phyloP scores from a whole-genome alignment of 2,113 vertebrate species.

The Gorsachius goisagi region DNA sequence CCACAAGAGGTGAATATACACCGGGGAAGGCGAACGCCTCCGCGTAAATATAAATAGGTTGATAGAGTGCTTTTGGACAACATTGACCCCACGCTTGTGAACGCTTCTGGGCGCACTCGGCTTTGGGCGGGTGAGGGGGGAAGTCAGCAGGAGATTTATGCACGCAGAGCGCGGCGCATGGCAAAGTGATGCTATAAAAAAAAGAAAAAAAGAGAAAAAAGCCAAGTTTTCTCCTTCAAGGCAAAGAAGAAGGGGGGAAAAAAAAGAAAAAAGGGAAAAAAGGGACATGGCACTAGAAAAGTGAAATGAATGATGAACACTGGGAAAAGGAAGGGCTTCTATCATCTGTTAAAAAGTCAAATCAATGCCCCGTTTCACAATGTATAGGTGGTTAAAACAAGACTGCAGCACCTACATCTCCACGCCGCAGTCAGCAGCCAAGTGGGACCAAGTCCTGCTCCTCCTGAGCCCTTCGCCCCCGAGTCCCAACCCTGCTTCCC shows the following conservation, averaged over 20 bases:
- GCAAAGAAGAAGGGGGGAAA: background rate
- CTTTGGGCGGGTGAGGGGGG: background rate
- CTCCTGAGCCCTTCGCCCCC: background rate
- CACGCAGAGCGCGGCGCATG: rapidly evolving
- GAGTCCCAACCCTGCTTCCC: background rate
- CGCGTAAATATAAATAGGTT: background rate
- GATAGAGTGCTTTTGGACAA: background rate
- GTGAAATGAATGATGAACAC: rapidly evolving
- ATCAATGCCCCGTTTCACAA: background rate
- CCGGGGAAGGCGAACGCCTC: background rate
- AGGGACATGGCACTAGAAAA: background rate
- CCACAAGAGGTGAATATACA: background rate
- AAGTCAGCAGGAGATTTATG: background rate
- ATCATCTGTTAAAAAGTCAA: background rate
- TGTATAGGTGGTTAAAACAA: background rate
- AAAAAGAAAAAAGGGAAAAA: background rate
- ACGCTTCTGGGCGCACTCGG: background rate
- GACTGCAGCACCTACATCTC: background rate
- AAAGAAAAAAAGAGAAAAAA: background rate
- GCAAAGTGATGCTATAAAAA: background rate
- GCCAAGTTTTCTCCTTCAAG: background rate
- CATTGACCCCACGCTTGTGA: background rate
- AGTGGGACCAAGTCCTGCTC: rapidly evolving
- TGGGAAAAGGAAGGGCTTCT: background rate
- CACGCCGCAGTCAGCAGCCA: too few relatives aligned